phyloP scores from a whole-genome alignment of 1,140 invertebrate genomes.

The Lerema accius region DNA sequence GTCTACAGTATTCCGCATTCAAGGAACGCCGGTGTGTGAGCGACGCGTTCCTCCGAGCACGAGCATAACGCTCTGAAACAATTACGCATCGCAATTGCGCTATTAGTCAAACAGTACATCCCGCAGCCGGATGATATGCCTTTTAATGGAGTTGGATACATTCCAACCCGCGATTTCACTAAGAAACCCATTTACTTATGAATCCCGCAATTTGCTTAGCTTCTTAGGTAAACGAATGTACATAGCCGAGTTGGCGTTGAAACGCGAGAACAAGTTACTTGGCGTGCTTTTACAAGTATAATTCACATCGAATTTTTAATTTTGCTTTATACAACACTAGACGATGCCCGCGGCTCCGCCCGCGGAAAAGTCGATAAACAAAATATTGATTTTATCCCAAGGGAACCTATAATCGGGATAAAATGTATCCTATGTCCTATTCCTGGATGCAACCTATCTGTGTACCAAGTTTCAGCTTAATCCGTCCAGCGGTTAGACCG shows the following conservation, averaged over 20 bases:
- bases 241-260: not conserved
- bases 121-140: slow-evolving; percentile 22
- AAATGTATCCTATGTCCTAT: too few species aligned
- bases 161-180: slow-evolving; percentile 27
- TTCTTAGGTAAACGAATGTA: slow-evolving; percentile 14
- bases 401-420: too few species aligned
- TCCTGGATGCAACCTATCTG: too few species aligned
- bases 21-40: not conserved
- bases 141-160: slow-evolving; percentile 35
- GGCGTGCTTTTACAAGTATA: too few species aligned
- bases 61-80: not conserved
- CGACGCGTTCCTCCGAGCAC: not conserved
- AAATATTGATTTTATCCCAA: too few species aligned
- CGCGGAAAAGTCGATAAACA: too few species aligned
- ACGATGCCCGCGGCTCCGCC: too few species aligned
- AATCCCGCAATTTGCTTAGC: slow-evolving; percentile 27
- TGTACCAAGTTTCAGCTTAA: too few species aligned
- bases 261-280: not conserved
- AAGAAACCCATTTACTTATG: slow-evolving; percentile 29
- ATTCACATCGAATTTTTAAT: too few species aligned
- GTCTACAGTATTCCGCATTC: not conserved
- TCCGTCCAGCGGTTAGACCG: too few species aligned
- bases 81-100: slow-evolving; percentile 30
- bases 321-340: too few species aligned
- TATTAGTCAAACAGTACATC: slow-evolving; percentile 30